phyloP scores from a whole-genome alignment of 2,113 vertebrate species.

The Sorex araneus region DNA sequence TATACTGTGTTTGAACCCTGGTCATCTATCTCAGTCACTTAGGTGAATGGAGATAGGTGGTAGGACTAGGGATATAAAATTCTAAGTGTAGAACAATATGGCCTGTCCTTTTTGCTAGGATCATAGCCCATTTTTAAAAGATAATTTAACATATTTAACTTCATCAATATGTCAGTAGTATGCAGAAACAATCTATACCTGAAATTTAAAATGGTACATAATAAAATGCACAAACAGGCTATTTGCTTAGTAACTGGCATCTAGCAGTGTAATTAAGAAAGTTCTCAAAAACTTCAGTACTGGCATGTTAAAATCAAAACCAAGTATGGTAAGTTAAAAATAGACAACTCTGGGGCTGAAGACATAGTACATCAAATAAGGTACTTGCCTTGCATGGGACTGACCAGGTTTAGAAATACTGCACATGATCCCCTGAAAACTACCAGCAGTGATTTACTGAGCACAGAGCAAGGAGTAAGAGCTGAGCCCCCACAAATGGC shows the following conservation, averaged over 20 bases:
- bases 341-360: not conserved
- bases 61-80: not conserved
- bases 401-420: no score
- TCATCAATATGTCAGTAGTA: conserved; percentile 7
- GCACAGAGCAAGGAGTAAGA: no score
- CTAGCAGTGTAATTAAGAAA: conserved; percentile 21
- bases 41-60: not conserved
- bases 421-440: no score
- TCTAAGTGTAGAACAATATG: not conserved
- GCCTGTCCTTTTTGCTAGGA: not conserved
- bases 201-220: not conserved
- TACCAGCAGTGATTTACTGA: no score
- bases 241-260: not conserved
- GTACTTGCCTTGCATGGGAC: no score
- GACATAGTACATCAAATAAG: no score
- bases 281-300: not conserved
- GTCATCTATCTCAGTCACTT: conserved; percentile 15
- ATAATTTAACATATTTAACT: conserved; percentile 27
- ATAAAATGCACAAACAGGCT: not conserved
- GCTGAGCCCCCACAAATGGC: no score
- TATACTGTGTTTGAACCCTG: conserved; percentile 17
- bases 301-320: conserved; percentile 6
- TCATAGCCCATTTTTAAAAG: not conserved
- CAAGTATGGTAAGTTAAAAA: conserved; percentile 2
- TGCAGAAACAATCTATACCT: not conserved